Evolutionary conservation across 2,113 vertebrate genomes (phyloP), one percentile per base, ranked within the genome.

Genomic region (Corythornis madagascariensis): DNA sequence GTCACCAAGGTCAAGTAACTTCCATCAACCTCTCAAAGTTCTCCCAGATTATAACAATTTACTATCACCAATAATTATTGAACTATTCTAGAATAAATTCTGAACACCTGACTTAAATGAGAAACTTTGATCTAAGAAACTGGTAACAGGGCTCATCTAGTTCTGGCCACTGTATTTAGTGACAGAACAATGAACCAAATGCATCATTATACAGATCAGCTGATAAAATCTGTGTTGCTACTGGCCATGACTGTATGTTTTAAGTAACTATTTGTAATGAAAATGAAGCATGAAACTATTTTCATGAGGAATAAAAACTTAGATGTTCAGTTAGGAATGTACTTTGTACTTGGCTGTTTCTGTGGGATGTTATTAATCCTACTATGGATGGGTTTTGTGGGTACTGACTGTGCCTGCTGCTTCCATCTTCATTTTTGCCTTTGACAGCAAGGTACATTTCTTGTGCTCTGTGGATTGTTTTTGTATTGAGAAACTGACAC

Each of bases 1-100:
- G 29, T 64, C 43, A 94, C 91, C 79, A 93, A 94, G 92, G 88
- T 94, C 88, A 90, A 86, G 57, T 64, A 67, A 85, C 73, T 89
- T 90, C 29, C 21, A 79, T 60, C 42, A 77, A 29, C 38, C 43
- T 85, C 85, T 63, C 85, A 61, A 69, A 88, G 57, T 28, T 59
- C 74, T 85, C 71, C 50, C 52, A 77, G 43, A 63, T 76, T 66
- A 82, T 57, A 65, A 0, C 66, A 43, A 86, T 72, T 75, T 84
- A 92, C 35, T 42, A 43, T 56, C 69, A 80, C 29, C 2, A 65
- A 5, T 73, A 91, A 79, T 66, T 70, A 64, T 66, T 87, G 70
- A n/a, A 63, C 11, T 82, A 47, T 48, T 85, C 73, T 76, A 13
- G 31, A 85, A n/a, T n/a, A n/a, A n/a, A 66, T 52, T 42, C 38